Conservation (phyloP, 1,140 invertebrate species). For the Maconellicoccus hirsutus region DNA sequence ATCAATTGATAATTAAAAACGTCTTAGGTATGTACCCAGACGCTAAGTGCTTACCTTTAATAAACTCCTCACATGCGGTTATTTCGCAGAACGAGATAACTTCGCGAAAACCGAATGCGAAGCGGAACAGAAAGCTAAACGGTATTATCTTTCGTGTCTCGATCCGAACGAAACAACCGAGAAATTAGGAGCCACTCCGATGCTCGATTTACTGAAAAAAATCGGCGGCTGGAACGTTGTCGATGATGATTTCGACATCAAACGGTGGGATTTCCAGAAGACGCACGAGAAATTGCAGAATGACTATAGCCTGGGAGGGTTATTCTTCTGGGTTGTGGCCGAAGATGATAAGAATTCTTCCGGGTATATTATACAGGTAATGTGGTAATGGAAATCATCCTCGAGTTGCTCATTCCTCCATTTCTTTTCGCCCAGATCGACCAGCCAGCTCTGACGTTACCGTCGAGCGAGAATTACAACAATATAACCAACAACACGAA, state of each 20-base stretch:
- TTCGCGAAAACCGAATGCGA: slow-evolving; percentile 50
- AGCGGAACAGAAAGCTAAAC: slow-evolving; percentile 77
- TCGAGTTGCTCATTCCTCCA: slow-evolving; percentile 23
- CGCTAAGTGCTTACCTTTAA: too few relatives aligned
- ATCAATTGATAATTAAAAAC: slow-evolving; percentile 83
- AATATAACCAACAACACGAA: slow-evolving; percentile 67
- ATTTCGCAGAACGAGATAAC: slow-evolving; percentile 43
- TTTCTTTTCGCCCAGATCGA: slow-evolving; percentile 57
- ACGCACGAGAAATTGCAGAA: slow-evolving; percentile 72
- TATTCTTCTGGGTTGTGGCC: slow-evolving; percentile 82
- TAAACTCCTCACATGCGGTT: too few relatives aligned
- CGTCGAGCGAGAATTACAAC: slow-evolving; percentile 81
- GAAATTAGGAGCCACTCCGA: slow-evolving; percentile 61
- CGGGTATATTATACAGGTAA: slow-evolving; percentile 71
- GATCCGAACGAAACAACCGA: slow-evolving; percentile 87
- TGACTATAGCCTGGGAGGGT: slow-evolving; percentile 70
- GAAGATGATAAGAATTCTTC: slow-evolving; percentile 89
- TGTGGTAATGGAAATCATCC: slow-evolving; percentile 24
- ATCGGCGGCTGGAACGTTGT: slow-evolving; percentile 66
- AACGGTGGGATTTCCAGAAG: slow-evolving; percentile 62
- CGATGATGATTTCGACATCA: slow-evolving; percentile 43
- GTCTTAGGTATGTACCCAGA: slow-evolving; percentile 67
- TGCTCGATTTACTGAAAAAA: slow-evolving; percentile 58
- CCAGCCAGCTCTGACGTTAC: slow-evolving; percentile 79
- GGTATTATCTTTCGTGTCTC: slow-evolving; percentile 87